Conservation (phyloP, 2,113 vertebrate genomes). For the mouse (Mus musculus) region DNA sequence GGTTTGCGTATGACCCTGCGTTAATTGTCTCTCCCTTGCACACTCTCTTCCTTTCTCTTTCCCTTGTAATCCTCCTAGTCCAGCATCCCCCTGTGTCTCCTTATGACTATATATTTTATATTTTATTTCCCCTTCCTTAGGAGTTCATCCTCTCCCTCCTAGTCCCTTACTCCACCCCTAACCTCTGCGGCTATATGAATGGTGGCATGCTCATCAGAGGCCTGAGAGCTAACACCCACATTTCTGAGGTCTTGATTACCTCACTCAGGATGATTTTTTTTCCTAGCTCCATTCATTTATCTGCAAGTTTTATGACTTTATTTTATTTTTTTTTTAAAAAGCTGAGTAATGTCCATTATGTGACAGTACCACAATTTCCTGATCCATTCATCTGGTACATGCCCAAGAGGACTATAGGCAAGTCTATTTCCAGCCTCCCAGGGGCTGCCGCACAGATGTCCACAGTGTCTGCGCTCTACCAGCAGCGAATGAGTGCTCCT, state of each 20-base stretch:
- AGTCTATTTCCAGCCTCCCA: not conserved
- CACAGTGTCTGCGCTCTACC: no score
- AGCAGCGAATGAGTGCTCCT: not conserved
- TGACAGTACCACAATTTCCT: not conserved
- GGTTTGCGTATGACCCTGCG: not conserved
- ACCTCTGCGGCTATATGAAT: not conserved
- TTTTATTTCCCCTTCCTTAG: not conserved
- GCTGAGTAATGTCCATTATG: not conserved
- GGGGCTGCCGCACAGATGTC: not conserved
- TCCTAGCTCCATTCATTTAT: not conserved
- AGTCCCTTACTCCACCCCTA: not conserved
- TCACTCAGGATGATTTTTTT: not conserved
- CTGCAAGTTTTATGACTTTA: not conserved
- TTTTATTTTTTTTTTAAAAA: not conserved
- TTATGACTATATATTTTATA: not conserved
- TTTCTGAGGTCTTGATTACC: not conserved
- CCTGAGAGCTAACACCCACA: not conserved
- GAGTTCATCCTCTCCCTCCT: not conserved
- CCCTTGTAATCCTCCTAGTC: fast-evolving
- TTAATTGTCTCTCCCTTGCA: not conserved
- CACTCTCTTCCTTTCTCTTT: no score
- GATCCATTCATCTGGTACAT: not conserved
- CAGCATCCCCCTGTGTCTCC: not conserved
- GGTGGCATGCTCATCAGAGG: no score
- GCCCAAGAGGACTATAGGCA: not conserved